These are phyloP conservation scores for Scaptomyza polygonia DNA, from an alignment of 2,888 invertebrate species.

Conservation along the genomic window DNA sequence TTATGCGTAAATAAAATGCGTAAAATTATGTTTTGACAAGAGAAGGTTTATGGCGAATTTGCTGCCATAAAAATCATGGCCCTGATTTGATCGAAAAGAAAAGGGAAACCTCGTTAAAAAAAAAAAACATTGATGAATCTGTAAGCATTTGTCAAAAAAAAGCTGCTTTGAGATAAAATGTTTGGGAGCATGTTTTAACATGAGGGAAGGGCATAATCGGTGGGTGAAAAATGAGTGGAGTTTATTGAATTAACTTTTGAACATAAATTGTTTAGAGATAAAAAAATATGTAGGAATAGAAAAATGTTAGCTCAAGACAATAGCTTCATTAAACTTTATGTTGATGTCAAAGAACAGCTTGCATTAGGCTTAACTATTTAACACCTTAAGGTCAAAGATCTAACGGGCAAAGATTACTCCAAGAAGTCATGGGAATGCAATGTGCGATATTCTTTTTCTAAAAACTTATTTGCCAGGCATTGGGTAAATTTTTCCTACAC, in stretches of 20 bases:
- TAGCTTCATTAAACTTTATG: not conserved
- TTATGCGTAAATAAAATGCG: conserved; percentile 47
- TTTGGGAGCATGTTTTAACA: conserved; percentile 12
- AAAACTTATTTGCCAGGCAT: conserved; percentile 22
- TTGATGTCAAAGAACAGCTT: not conserved
- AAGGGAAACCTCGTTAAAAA: conserved; percentile 42
- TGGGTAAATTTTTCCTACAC: conserved; percentile 38
- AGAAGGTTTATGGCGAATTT: conserved; percentile 54
- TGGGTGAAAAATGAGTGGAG: not conserved
- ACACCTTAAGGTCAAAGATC: conserved; percentile 61
- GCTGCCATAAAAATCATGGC: conserved; percentile 25
- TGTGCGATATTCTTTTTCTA: conserved; percentile 8
- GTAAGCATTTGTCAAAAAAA: conserved; percentile 47
- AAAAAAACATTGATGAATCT: conserved; percentile 50
- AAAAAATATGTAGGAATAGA: too few relatives aligned
- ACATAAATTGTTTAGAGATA: too few relatives aligned
- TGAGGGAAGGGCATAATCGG: not conserved
- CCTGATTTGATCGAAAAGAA: conserved; percentile 32
- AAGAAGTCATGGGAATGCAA: conserved; percentile 44
- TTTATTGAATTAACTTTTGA: not conserved
- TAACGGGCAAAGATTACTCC: conserved; percentile 12
- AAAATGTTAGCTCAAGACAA: not conserved
- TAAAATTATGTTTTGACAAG: conserved; percentile 34
- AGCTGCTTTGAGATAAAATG: conserved; percentile 43
- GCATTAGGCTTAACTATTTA: conserved; percentile 20